Evolutionary conservation across 2,113 vertebrate species (phyloP).

Genomic region (Sisor rabdophorus): DNA sequence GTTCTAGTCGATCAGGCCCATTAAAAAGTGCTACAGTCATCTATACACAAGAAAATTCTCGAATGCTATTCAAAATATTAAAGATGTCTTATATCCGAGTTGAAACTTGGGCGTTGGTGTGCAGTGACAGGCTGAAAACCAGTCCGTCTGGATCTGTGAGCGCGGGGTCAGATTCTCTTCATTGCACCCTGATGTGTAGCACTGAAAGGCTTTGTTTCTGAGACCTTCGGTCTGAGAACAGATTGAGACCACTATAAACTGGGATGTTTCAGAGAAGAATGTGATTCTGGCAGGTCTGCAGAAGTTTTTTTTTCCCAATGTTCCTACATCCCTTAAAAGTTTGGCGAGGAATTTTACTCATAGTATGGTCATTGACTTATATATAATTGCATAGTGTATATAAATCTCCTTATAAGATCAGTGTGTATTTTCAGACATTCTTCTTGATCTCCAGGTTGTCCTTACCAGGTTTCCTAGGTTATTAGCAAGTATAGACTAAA

Average conservation of each 20-base stretch:
- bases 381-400: background rate
- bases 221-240: background rate
- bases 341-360: no score
- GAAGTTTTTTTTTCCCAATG: background rate
- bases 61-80: background rate
- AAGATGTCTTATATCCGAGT: background rate
- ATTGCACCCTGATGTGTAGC: conserved; percentile 9
- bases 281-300: background rate
- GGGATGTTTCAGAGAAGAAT: background rate
- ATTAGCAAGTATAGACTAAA: no score
- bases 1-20: no score
- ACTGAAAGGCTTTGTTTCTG: background rate
- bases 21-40: no score
- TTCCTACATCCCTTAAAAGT: background rate
- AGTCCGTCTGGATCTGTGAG: conserved; percentile 23
- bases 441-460: background rate
- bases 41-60: no score
- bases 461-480: background rate
- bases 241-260: background rate
- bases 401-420: background rate
- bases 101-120: conserved; percentile 42
- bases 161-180: conserved; percentile 3
- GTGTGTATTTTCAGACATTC: background rate
- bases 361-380: background rate
- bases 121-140: conserved; percentile 11